A percentile compares a stretch with the other conserved stretches of the same genome.
These are phyloP conservation scores for Lytechinus variegatus DNA, from an alignment of 35 echinoderm and acorn worm species.

Conservation along the genomic window DNA sequence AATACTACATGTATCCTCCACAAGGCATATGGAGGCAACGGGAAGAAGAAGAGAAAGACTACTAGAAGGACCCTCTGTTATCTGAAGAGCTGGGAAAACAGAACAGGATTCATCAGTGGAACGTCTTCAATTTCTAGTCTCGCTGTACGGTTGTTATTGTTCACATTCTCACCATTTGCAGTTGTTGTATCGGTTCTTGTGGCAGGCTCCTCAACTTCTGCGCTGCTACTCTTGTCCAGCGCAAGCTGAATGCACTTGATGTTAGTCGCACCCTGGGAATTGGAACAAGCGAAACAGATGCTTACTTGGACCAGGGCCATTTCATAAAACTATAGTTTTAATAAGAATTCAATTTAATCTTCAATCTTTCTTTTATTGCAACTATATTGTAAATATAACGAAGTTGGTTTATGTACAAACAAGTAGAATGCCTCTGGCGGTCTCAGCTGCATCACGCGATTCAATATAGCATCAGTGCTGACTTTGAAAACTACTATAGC, in stretches of 20 bases:
- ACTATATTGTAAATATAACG: no score
- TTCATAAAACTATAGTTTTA: no score
- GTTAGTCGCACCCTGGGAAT: neutral
- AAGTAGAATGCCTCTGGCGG: no score
- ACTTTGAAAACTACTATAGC: no score
- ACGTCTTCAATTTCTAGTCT: neutral
- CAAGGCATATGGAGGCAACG: no score
- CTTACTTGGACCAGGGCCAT: no score
- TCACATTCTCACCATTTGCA: neutral
- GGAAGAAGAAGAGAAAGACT: neutral
- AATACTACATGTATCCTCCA: no score
- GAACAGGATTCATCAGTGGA: neutral
- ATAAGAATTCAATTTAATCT: no score
- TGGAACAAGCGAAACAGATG: neutral
- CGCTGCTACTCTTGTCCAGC: neutral
- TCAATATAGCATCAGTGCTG: no score
- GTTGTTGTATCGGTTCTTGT: neutral
- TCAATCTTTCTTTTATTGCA: no score
- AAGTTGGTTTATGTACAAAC: no score
- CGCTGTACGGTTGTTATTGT: neutral
- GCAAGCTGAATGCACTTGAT: slow-evolving; percentile 35
- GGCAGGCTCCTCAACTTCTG: neutral
- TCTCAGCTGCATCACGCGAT: no score
- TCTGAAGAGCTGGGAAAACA: neutral
- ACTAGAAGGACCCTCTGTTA: neutral